These are phyloP conservation scores for Chrysaora quinquecirrha DNA, from an alignment of 30 jellyfish, hydroid and myxozoan species.

Conservation along the genomic window DNA sequence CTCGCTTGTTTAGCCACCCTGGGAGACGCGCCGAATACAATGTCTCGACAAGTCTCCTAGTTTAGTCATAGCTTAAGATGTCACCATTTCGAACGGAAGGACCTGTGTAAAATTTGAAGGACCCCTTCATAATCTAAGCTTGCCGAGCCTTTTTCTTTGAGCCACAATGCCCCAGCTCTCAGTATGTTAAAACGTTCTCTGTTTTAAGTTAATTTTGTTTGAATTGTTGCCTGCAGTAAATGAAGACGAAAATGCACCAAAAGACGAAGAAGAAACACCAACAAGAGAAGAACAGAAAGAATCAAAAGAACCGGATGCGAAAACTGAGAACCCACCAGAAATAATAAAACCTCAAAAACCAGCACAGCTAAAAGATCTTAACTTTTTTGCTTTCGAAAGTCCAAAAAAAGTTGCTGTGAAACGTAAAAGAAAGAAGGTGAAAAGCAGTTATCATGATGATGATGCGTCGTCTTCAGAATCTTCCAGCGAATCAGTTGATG, in stretches of 20 bases:
- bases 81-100: no score
- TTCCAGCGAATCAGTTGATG: slow-evolving; percentile 48
- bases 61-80: no score
- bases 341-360: slow-evolving; percentile 44
- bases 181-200: no score
- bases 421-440: not conserved
- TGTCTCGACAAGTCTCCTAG: no score
- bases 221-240: no score
- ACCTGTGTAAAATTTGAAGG: no score
- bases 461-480: slow-evolving; percentile 26
- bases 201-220: no score
- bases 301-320: not conserved
- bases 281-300: not conserved
- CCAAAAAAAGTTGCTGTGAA: slow-evolving; percentile 3
- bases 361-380: slow-evolving; percentile 49
- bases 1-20: no score
- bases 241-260: slow-evolving; percentile 9
- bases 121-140: no score
- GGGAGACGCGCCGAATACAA: no score
- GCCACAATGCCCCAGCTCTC: no score
- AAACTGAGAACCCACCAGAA: slow-evolving; percentile 4
- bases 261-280: not conserved
- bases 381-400: slow-evolving; percentile 32
- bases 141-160: no score
- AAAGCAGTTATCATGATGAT: not conserved